A percentile compares a stretch with the other conserved stretches of the same genome.
These are phyloP conservation scores for Chaitophorus viminalis DNA, from an alignment of 2,888 invertebrate genomes.

Conservation along the genomic window DNA sequence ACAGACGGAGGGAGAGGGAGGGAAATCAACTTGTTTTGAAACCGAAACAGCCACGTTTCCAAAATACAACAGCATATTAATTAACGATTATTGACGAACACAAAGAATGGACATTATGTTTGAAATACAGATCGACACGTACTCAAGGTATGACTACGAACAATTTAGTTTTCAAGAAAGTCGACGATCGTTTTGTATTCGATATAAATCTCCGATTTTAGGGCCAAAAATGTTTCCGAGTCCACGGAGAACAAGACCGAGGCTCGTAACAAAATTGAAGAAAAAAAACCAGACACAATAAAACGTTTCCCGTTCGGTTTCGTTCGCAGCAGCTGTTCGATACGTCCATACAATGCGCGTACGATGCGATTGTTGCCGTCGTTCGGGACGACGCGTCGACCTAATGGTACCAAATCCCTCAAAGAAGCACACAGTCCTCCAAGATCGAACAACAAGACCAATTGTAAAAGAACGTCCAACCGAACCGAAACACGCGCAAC, in stretches of 20 bases:
- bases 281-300: neutral
- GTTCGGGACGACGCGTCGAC: too few relatives aligned
- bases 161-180: too few relatives aligned
- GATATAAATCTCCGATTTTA: neutral
- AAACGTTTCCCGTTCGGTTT: neutral
- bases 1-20: neutral
- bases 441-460: too few relatives aligned
- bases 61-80: neutral
- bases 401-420: too few relatives aligned
- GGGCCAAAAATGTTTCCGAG: neutral
- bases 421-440: neutral
- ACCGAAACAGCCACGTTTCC: slow-evolving; percentile 45
- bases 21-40: slow-evolving; percentile 14
- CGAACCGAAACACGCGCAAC: neutral
- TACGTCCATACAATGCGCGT: too few relatives aligned
- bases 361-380: too few relatives aligned
- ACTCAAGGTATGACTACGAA: neutral
- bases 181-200: neutral
- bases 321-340: too few relatives aligned
- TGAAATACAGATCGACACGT: neutral
- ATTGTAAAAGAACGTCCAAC: neutral
- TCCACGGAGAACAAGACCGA: neutral
- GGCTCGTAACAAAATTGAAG: neutral
- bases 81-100: neutral
- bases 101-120: neutral